A percentile compares a stretch with the other conserved stretches of the same genome.
Evolutionary conservation across 2,113 vertebrate species (phyloP).

Genomic region (Passer montanus): DNA sequence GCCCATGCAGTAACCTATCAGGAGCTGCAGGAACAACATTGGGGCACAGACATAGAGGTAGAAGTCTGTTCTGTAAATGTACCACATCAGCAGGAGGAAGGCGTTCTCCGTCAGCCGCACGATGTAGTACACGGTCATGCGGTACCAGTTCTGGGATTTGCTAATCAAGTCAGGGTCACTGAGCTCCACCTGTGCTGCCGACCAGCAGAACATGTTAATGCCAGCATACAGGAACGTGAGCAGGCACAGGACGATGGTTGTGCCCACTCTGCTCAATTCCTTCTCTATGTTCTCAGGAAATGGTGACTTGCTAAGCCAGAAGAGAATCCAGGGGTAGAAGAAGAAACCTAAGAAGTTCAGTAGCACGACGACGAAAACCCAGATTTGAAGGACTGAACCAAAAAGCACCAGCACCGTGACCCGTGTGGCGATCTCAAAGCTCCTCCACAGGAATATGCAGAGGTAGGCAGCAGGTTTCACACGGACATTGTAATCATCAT

Average conservation of each 20-base stretch:
- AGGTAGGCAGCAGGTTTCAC: constrained; percentile 89
- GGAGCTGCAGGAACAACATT: constrained; percentile 84
- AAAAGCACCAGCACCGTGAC: constrained; percentile 93
- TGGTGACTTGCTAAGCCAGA: constrained; percentile 90
- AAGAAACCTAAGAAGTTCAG: constrained; percentile 89
- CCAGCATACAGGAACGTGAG: constrained; percentile 94
- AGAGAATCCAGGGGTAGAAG: constrained; percentile 90
- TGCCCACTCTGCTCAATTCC: constrained; percentile 88
- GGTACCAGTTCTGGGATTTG: constrained; percentile 93
- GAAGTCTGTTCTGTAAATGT: constrained; percentile 86
- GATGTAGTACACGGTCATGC: constrained; percentile 87
- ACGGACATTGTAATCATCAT: constrained; percentile 90
- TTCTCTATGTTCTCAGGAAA: constrained; percentile 97
- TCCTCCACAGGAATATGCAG: constrained; percentile 94
- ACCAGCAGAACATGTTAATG: constrained; percentile 99
- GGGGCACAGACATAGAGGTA: constrained; percentile 87
- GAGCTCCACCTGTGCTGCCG: constrained; percentile 91
- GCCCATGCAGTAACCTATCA: constrained; percentile 84
- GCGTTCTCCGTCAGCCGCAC: constrained; percentile 91
- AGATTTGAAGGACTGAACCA: constrained; percentile 90
- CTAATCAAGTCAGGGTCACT: constrained; percentile 91
- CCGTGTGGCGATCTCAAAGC: constrained; percentile 93
- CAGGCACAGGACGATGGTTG: constrained; percentile 88
- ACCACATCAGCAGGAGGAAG: constrained; percentile 90
- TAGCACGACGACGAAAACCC: constrained; percentile 84